These are phyloP conservation scores for Tetheella fluctuosa DNA, from an alignment of 2,888 invertebrate species.

Conservation along the genomic window DNA sequence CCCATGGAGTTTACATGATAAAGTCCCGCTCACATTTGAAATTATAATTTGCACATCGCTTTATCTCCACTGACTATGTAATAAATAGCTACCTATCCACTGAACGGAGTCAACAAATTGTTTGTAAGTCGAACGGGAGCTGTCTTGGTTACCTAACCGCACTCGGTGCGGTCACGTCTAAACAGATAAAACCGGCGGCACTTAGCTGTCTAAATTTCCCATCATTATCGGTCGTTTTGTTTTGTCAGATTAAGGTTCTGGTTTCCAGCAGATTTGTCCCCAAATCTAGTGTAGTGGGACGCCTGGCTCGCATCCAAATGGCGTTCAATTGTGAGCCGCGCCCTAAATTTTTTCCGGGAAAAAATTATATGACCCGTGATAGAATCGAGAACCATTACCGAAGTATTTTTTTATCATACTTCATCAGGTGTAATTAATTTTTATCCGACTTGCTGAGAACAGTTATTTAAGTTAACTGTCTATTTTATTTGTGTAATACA, in stretches of 20 bases:
- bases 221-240: conserved; percentile 38
- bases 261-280: conserved; percentile 65
- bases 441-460: neutral
- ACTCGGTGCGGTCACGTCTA: neutral
- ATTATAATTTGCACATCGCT: conserved; percentile 47
- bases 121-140: conserved; percentile 3
- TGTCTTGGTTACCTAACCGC: conserved; percentile 6
- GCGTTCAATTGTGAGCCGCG: conserved; percentile 61
- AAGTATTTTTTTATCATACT: conserved; percentile 24
- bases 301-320: conserved; percentile 71
- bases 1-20: conserved; percentile 29
- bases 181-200: neutral
- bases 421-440: conserved; percentile 3
- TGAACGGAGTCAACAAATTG: conserved; percentile 22
- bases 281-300: conserved; percentile 54
- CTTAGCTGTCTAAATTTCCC: conserved; percentile 24
- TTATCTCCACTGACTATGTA: conserved; percentile 36
- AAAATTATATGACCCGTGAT: conserved; percentile 61
- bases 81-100: conserved; percentile 32
- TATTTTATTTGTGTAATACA: neutral
- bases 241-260: conserved; percentile 51
- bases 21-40: conserved; percentile 39
- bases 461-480: neutral
- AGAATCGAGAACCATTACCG: conserved; percentile 40
- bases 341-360: conserved; percentile 68